Evolutionary conservation across 2,888 invertebrate genomes (phyloP).

Genomic region (Loripinus fragilis): DNA sequence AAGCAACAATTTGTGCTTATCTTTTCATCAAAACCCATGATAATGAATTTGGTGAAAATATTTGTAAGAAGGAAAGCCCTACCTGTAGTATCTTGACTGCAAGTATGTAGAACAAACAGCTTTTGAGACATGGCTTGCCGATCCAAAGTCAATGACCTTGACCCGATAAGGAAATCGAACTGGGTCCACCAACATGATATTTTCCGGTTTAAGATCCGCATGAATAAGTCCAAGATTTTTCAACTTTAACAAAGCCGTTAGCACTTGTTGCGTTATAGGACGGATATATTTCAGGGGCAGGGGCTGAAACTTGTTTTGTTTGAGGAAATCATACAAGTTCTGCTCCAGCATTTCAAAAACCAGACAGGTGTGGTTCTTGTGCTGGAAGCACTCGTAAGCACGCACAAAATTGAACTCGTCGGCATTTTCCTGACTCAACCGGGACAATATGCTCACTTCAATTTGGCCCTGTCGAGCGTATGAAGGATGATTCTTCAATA

Average conservation of each 20-base stretch:
- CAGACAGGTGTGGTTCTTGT: conserved; percentile 99
- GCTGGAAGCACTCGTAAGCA: conserved; percentile 99
- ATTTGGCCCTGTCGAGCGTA: conserved; percentile 99
- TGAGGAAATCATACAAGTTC: conserved; percentile 99
- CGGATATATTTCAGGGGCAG: conserved; percentile 99
- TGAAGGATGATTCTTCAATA: conserved; percentile 99
- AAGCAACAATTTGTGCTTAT: no score
- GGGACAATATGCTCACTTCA: conserved; percentile 89
- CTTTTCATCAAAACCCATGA: no score
- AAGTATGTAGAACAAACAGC: conserved; percentile 99
- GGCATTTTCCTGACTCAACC: conserved; percentile 84
- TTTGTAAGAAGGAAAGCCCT: conserved; percentile 41
- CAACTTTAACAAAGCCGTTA: conserved; percentile 91
- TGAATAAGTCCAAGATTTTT: conserved; percentile 99
- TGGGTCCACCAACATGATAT: conserved; percentile 99
- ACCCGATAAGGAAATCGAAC: conserved; percentile 98
- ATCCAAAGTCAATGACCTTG: conserved; percentile 99
- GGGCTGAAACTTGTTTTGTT: conserved; percentile 99
- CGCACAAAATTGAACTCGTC: conserved; percentile 98
- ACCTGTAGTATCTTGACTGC: conserved; percentile 98
- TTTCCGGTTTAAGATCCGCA: conserved; percentile 99
- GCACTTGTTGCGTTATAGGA: conserved; percentile 99
- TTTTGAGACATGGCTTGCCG: conserved; percentile 99
- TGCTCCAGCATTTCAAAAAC: conserved; percentile 99
- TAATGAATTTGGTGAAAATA: not conserved